These are phyloP conservation scores for Lemur catta DNA, from an alignment of 2,797 vertebrate genomes.

Conservation along the genomic window DNA sequence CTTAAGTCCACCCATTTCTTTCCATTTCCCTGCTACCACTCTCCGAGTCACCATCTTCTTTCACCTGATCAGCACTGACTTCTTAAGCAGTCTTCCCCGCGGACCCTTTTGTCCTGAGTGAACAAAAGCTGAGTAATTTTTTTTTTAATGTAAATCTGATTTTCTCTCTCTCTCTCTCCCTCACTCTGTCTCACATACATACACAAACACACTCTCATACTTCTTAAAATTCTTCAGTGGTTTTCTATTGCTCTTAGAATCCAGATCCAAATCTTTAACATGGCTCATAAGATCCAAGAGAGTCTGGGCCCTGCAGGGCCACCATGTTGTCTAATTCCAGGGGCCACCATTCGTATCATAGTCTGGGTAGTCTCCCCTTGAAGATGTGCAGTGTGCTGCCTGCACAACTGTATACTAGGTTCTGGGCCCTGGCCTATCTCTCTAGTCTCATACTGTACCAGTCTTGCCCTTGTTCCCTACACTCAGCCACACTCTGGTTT, in stretches of 20 bases:
- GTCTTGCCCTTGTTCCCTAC: not conserved
- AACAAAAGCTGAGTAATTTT: not conserved
- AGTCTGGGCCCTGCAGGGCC: not conserved
- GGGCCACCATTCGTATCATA: not conserved
- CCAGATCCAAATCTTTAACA: not conserved
- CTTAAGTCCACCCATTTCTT: not conserved
- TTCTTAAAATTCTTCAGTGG: not conserved
- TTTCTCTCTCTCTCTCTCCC: not conserved
- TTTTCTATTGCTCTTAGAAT: not conserved
- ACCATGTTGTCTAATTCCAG: not conserved
- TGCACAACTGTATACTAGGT: not conserved
- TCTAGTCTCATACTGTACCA: not conserved
- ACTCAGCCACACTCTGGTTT: not conserved
- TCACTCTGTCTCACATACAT: fast-evolving
- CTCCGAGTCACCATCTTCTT: not conserved
- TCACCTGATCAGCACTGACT: not conserved
- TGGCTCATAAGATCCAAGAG: not conserved
- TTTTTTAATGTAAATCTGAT: not conserved
- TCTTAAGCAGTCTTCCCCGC: not conserved
- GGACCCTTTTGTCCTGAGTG: not conserved
- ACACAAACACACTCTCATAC: not conserved
- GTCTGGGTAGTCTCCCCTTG: not conserved
- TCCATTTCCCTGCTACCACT: not conserved
- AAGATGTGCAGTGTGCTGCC: not conserved
- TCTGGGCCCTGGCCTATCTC: not conserved